Evolutionary conservation across 2,888 invertebrate species (phyloP).

Genomic region (Ectemnius cavifrons): DNA sequence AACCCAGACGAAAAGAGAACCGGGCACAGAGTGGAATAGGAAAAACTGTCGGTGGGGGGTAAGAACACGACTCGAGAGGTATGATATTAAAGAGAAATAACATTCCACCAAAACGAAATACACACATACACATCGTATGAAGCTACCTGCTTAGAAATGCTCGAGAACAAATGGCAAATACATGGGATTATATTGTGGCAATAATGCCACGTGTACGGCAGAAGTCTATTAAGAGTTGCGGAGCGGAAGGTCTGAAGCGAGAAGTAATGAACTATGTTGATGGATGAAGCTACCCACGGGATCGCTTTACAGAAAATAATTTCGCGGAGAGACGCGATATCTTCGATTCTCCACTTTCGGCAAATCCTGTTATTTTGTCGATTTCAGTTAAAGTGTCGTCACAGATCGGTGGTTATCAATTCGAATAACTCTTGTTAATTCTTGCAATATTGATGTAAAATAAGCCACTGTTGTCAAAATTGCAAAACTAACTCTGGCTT

Average conservation of each 20-base stretch:
- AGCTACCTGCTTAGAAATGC: not conserved
- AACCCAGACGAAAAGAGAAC: constrained; percentile 42
- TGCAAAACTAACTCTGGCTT: too few relatives aligned
- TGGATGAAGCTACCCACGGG: constrained; percentile 38
- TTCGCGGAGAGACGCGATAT: constrained; percentile 40
- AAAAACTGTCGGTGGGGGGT: not conserved
- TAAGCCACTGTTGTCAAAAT: too few relatives aligned
- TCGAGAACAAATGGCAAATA: not conserved
- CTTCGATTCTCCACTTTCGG: constrained; percentile 34
- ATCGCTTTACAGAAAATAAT: constrained; percentile 50
- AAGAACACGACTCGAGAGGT: not conserved
- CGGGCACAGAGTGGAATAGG: constrained; percentile 36
- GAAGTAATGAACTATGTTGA: constrained; percentile 37
- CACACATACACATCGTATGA: not conserved
- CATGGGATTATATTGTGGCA: not conserved
- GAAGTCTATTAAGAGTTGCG: constrained; percentile 2
- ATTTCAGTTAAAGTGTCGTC: constrained; percentile 43
- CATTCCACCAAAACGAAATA: not conserved
- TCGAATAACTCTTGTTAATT: too few relatives aligned
- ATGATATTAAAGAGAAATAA: not conserved
- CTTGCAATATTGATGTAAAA: too few relatives aligned
- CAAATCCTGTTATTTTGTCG: constrained; percentile 54
- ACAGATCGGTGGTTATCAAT: constrained; percentile 43
- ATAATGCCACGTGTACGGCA: constrained; percentile 2
- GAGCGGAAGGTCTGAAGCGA: constrained; percentile 19